Base-by-base conservation (phyloP, 2,888 invertebrate genomes). In the Nasonovia ribisnigri region DNA sequence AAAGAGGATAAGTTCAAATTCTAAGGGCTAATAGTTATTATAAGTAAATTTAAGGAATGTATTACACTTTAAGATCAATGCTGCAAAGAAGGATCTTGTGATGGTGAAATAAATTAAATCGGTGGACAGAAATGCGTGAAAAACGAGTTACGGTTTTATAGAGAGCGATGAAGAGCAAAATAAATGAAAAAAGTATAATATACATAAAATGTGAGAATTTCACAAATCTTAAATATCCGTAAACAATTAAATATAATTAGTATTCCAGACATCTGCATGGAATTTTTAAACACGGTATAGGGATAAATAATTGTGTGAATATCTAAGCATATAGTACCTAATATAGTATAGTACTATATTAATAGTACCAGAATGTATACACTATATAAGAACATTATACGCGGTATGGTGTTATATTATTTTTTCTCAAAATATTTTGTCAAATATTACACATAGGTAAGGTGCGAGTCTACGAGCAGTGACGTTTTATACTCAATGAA, bases 401-500 rank as follows among this genome's bases (percentile, higher is more conserved):
- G 46, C 43, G 13, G 48, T 48, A 48, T 24, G 36, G n/a, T 48
- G 51, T 20, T 16, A 13, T 0, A 20, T 54, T 20, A 54, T 57
- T 42, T 57, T 57, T 88, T 57, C 1, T 88, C 57, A 13, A 43
- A 88, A 88, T 26, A 88, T 88, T 51, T 57, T 29, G 29, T 77
- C 36, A 77, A 77, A 77, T 77, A 77, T 67, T 36, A n/a, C 26
- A 57, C 54, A 60, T 77, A n/a, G n/a, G n/a, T n/a, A 77, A 77
- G 77, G 77, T 77, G 77, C 77, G 24, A 36, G 77, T 77, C 77
- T 57, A n/a, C 67, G 4, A 60, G 42, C 57, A 10, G 10, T 42
- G 43, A 54, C n/a, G 46, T 86, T 43, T 20, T 20, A 46, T 46
- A n/a, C 84, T 91, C 42, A 4, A 87, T 87, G 92, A 92, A 92